phyloP scores from a whole-genome alignment of 2,888 invertebrate genomes.

The Tetranychus piercei region DNA sequence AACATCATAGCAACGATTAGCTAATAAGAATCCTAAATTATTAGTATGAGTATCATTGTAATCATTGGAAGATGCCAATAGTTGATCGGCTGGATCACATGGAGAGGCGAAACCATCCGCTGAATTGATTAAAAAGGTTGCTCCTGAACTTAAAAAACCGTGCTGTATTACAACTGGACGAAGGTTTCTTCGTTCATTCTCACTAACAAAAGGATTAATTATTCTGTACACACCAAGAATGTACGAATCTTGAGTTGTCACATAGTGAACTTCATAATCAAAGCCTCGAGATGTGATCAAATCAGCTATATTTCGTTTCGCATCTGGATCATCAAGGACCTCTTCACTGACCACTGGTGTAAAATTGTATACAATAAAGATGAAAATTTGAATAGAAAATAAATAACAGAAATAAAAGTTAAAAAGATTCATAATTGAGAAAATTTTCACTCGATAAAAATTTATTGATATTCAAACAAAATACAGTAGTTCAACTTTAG shows the following conservation, averaged over 20 bases:
- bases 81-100: neutral
- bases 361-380: too few relatives aligned
- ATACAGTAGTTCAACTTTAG: too few relatives aligned
- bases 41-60: conserved; percentile 12
- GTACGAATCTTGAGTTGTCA: conserved; percentile 17
- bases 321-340: neutral
- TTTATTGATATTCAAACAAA: too few relatives aligned
- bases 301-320: neutral
- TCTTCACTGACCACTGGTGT: too few relatives aligned
- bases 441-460: too few relatives aligned
- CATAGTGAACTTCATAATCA: conserved; percentile 13
- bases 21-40: conserved; percentile 26
- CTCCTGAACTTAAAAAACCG: neutral
- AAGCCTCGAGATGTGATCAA: conserved; percentile 20
- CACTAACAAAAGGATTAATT: conserved; percentile 25
- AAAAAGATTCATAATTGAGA: too few relatives aligned
- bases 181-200: conserved; percentile 22
- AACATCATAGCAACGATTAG: conserved; percentile 36
- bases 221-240: conserved; percentile 18
- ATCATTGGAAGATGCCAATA: neutral
- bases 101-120: neutral
- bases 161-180: conserved; percentile 8
- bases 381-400: too few relatives aligned
- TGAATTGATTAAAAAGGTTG: conserved; percentile 6
- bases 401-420: too few relatives aligned